Evolutionary conservation across 2,113 vertebrate species (phyloP), one percentile per base, ranked within the genome.

Genomic region (Psittacula cyanocephala): DNA sequence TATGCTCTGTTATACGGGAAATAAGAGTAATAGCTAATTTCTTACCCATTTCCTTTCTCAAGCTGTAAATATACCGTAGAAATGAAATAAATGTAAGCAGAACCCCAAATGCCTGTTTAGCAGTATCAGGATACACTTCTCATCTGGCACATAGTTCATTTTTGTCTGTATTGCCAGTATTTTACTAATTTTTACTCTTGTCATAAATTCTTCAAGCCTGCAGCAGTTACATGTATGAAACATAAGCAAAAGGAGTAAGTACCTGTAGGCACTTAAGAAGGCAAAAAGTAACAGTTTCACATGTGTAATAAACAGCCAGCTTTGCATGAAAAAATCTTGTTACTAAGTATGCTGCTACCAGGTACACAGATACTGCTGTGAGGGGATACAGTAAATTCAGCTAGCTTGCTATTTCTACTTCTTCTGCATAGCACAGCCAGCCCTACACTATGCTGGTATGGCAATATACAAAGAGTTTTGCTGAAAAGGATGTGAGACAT

Each of bases 401-500:
- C 53, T 29, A 29, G 39, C 16, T 43, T 52, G 37, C 33, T 33
- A 33, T 31, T 69, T 64, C 41, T 83, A 7, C 47, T 91, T 17
- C 27, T 8, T 33, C 55, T 35, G 47, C 33, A 39, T 33, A 28
- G 8, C 2, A 1, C 78, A 57, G 20, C 60, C 53, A 50, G 29
- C 72, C 22, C 37, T 75, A 9, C 19, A 2, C 16, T 43, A 41
- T 20, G 20, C 31, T 3, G 0, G 0, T 1, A 25, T 39, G 53
- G 6, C 31, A 82, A 43, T 50, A 43, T 55, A 15, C 41, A 55
- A 35, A 59, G 25, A 25, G 9, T 23, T 63, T 31, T 62, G 55
- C 69, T 76, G 41, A 62, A 72, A 49, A 77, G 37, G 18, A 25
- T 47, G 24, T 3, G 10, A 81, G 77, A n/a, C 1, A 1, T 33